These are phyloP conservation scores for Petaurus breviceps DNA, from an alignment of 2,113 vertebrate genomes.

Conservation along the genomic window DNA sequence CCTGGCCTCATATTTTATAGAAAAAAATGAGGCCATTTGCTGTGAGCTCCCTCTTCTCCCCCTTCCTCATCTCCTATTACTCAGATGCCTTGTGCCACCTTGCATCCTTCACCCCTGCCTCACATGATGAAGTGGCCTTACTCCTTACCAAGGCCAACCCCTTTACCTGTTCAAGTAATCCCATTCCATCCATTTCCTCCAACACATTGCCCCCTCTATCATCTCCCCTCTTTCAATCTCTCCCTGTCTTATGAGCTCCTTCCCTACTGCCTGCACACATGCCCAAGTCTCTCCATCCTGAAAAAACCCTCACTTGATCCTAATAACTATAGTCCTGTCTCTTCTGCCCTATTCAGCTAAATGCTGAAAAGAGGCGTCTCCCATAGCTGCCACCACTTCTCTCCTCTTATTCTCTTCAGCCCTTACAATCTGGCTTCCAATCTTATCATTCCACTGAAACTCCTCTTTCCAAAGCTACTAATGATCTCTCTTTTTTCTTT, in stretches of 20 bases:
- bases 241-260: not conserved
- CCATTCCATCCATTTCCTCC: not conserved
- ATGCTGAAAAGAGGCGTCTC: not conserved
- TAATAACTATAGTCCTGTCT: not conserved
- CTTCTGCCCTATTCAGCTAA: not conserved
- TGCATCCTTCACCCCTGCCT: not conserved
- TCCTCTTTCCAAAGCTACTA: not conserved
- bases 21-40: not conserved
- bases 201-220: not conserved
- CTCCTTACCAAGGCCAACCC: not conserved
- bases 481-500: no score
- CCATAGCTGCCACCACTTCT: not conserved
- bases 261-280: not conserved
- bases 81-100: not conserved
- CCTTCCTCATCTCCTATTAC: not conserved
- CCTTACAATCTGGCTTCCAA: not conserved
- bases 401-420: not conserved
- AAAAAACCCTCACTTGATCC: not conserved
- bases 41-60: not conserved
- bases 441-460: not conserved
- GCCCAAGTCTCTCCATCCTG: not conserved
- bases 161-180: not conserved
- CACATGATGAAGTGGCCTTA: not conserved
- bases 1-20: not conserved
- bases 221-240: not conserved